Evolutionary conservation across 53 echinoderm and acorn worm species (phyloP), one percentile per base, ranked within the genome.

Genomic region (Crossaster papposus): DNA sequence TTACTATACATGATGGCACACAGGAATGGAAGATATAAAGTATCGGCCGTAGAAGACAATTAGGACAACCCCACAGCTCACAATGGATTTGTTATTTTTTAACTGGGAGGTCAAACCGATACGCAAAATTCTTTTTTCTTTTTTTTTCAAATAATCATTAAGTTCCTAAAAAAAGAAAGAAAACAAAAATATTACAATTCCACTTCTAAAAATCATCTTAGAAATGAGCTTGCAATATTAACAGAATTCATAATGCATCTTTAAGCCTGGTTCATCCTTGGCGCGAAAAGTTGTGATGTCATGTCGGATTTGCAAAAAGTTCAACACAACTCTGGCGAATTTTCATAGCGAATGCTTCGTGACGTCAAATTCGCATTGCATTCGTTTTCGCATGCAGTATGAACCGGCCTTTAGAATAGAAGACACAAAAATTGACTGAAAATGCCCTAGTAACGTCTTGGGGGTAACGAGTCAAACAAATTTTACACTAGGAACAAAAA

Each of bases 1-100:
- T 73, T 77, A 75, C 77, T 76, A 38, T 87, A 55, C 77, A 36
- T 58, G 80, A 87, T 77, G 87, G 77, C 87, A 87, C 87, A 77
- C 75, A 63, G 38, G 37, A 87, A 87, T 87, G 87, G 77, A 87
- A 87, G 77, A 87, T 77, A 87, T 64, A 36, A 30, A 36, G 0
- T 22, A 11, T 72, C 33, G 22, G 38, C 17, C 20, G 1, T 10
- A 24, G 30, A 81, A 81, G 65, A 65, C 70, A 70, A 44, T 44
- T 9, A 54, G 14, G 80, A 4, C 34, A 29, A 34, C 86, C 44
- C 86, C 86, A 86, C 75, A 75, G 77, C 87, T 77, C 30, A 62
- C 87, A 87, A 87, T 55, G 73, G 77, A 87, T 76, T 36, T n/a
- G 13, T 58, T 3, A 58, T 62, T n/a, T 24, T 58, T 3, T 1